Evolutionary conservation across 2,113 vertebrate genomes (phyloP).

Genomic region (Takifugu bimaculatus): DNA sequence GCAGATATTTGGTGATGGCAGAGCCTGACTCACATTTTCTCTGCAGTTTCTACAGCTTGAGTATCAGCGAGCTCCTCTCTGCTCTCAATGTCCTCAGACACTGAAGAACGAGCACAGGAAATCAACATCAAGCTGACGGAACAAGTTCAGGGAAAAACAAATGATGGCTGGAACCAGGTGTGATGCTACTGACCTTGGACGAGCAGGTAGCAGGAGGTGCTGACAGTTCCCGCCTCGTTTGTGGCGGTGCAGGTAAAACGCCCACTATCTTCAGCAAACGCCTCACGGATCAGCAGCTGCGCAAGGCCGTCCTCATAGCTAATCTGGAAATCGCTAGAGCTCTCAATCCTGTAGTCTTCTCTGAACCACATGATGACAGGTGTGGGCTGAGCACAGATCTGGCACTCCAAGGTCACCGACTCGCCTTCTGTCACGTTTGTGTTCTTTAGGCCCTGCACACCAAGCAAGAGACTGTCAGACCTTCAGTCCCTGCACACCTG

Average conservation of each 20-base stretch:
- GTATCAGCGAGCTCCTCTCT: conserved; percentile 74
- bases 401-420: conserved; percentile 89
- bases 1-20: too few species aligned
- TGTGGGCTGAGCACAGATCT: conserved; percentile 85
- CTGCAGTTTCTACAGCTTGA: conserved; percentile 60
- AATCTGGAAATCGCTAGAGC: conserved; percentile 95
- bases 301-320: conserved; percentile 81
- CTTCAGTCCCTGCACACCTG: neutral
- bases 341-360: conserved; percentile 96
- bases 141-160: too few species aligned
- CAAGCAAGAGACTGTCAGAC: neutral
- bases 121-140: neutral
- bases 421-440: conserved; percentile 91
- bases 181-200: conserved; percentile 79
- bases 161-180: neutral
- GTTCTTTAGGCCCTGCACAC: conserved; percentile 84
- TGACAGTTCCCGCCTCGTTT: conserved; percentile 89
- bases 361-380: conserved; percentile 92
- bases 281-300: conserved; percentile 89
- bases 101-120: conserved; percentile 63
- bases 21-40: conserved; percentile 78
- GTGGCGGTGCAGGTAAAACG: conserved; percentile 94
- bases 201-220: conserved; percentile 89
- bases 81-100: conserved; percentile 90
- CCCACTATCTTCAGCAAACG: conserved; percentile 96